Evolutionary conservation across 1,140 invertebrate genomes (phyloP), one percentile per base, ranked within the genome.

Genomic region (Hirudo medicinalis): DNA sequence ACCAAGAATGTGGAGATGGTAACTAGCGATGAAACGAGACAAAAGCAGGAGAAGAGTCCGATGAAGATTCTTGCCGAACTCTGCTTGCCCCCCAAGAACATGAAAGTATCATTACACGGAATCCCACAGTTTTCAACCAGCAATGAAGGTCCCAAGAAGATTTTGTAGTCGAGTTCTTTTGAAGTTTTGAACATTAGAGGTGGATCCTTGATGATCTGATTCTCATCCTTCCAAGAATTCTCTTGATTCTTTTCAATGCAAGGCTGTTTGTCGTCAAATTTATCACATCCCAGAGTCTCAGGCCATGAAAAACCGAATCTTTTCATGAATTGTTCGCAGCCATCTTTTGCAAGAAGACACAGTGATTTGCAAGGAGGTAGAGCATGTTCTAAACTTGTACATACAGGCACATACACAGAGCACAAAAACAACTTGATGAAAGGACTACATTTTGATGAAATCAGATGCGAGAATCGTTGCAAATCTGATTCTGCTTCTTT

Each of bases 331-430:
- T 22, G 29, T n/a, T 63, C 57, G 57, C 57, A 63, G 9, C 29
- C 57, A 20, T 85, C 84, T 76, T 88, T 86, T 0, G 91, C 92
- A 25, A 91, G 91, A 75, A 92, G 85, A 81, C 94, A 97, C 6
- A 97, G 85, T 70, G 81, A 75, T n/a, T 69, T 36, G 36, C 69
- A 75, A n/a, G 75, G 75, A 54, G 63, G 68, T 36, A 75, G n/a
- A 19, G 73, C 29, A 40, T 49, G 19, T n/a, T 29, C 66, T 32
- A 74, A 54, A 13, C 27, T n/a, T 4, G 73, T 74, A 49, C 57
- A 63, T 2, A 63, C 57, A 19, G 57, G 57, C 11, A 63, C 57
- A 63, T 25, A 63, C 8, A 63, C 57, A 25, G 57, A 63, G 17
- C 57, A 63, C 11, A 63, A 32, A 32, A 63, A 63, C 22, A 63